These are phyloP conservation scores for Synergus itoensis DNA, from an alignment of 2,888 invertebrate genomes.

Conservation along the genomic window DNA sequence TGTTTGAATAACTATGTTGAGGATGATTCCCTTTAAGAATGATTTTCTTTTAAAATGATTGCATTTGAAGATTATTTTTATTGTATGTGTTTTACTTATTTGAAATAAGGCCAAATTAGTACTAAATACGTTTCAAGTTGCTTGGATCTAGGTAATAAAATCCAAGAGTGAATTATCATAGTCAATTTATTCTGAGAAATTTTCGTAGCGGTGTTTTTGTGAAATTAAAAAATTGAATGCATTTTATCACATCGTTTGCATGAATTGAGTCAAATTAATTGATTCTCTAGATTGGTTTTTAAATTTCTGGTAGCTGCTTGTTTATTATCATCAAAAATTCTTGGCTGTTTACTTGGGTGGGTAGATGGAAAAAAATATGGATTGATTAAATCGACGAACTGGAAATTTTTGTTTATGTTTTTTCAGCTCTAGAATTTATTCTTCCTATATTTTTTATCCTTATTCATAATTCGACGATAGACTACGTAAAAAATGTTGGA, in stretches of 20 bases:
- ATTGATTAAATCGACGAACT: not conserved
- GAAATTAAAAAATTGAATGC: constrained; percentile 1
- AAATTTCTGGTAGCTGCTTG: constrained; percentile 10
- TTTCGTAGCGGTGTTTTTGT: not conserved
- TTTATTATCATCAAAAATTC: not conserved
- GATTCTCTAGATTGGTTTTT: not conserved
- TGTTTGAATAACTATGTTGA: constrained; percentile 57
- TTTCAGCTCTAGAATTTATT: not conserved
- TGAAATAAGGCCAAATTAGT: constrained; percentile 5
- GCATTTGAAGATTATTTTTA: not conserved
- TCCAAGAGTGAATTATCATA: not conserved
- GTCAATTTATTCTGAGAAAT: not conserved
- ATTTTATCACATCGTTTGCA: constrained; percentile 32
- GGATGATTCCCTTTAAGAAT: constrained; percentile 46
- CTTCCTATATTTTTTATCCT: not conserved
- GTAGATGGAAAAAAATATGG: not conserved
- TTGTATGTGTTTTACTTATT: not conserved
- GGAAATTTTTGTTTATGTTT: not conserved
- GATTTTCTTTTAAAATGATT: not conserved
- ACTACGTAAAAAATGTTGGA: not conserved
- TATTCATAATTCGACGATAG: not conserved
- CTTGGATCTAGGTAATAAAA: not conserved
- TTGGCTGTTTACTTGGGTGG: not conserved
- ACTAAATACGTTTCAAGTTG: not conserved
- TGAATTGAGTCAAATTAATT: not conserved